phyloP scores from a whole-genome alignment of 2,888 invertebrate species.

The Rhagonycha fulva region DNA sequence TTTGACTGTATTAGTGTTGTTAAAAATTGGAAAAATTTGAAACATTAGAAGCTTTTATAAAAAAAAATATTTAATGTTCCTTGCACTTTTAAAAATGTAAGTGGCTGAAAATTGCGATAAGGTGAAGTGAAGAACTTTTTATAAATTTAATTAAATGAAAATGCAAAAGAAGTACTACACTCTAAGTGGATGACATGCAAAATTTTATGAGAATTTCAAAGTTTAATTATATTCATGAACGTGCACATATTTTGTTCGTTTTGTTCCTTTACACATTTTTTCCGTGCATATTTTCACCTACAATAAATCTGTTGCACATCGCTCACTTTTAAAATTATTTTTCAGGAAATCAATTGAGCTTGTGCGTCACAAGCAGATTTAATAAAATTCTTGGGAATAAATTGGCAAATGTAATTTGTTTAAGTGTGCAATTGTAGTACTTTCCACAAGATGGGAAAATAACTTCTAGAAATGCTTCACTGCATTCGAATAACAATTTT shows the following conservation, averaged over 20 bases:
- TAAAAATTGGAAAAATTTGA: not conserved
- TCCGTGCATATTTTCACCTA: not conserved
- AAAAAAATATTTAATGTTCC: not conserved
- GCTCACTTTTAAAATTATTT: too few relatives aligned
- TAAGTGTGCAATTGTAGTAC: not conserved
- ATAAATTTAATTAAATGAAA: not conserved
- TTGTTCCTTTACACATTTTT: not conserved
- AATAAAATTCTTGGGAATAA: not conserved
- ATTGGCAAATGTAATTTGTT: not conserved
- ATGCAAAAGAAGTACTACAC: not conserved
- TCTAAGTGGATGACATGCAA: not conserved
- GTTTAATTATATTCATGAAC: not conserved
- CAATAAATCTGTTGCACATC: not conserved
- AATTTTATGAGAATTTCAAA: not conserved
- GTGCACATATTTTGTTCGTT: not conserved
- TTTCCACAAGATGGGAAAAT: not conserved
- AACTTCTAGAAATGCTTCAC: not conserved
- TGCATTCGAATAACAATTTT: not conserved
- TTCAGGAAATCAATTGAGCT: too few relatives aligned
- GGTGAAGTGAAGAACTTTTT: not conserved
- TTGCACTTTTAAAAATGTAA: not conserved
- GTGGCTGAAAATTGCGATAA: not conserved
- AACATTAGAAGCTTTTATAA: not conserved
- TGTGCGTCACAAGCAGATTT: not conserved
- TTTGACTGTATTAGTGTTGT: not conserved